Evolutionary conservation across 2,113 vertebrate genomes (phyloP), one percentile per base, ranked within the genome.

Genomic region (Anolis carolinensis): DNA sequence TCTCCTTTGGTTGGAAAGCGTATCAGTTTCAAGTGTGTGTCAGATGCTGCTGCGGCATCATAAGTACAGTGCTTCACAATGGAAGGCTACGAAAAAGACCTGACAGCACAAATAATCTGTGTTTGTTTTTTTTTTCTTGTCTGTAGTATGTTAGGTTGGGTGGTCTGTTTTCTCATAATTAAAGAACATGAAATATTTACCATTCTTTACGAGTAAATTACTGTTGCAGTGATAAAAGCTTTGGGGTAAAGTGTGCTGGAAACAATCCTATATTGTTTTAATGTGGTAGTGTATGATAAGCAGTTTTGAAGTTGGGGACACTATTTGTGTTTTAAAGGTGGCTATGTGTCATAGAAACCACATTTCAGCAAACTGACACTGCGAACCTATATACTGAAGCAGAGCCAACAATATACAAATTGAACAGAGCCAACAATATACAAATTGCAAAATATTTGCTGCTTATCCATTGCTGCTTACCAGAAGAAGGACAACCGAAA

Each of bases 211-310:
- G 86, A 78, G 59, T 2, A 70, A 89, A 81, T 86, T 16, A 0
- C 48, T 48, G 79, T 88, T 85, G 52, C 92, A 90, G 91, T 86
- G 82, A 89, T 81, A 82, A 73, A 59, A 77, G 1, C 72, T 93
- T 83, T 82, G 74, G 85, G 88, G 91, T 85, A 89, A 94, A 94
- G 71, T 85, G 52, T 90, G 82, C 78, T n/a, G 81, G 83, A 52
- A 39, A 74, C 70, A 0, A 0, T 36, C 83, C 13, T 44, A 44
- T 44, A 44, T 44, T 44, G 39, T 44, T 44, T 44, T 44, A 44
- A 44, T 44, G 55, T 16, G 3, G 13, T 59, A 16, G 55, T 59
- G 82, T 1, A 0, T 44, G 82, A 34, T 68, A 48, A 50, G 80
- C 36, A 27, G 30, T 63, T 20, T 25, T 84, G 32, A 50, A 13